Base-by-base conservation (phyloP, 2,113 vertebrate species). In the Vombatus ursinus region DNA sequence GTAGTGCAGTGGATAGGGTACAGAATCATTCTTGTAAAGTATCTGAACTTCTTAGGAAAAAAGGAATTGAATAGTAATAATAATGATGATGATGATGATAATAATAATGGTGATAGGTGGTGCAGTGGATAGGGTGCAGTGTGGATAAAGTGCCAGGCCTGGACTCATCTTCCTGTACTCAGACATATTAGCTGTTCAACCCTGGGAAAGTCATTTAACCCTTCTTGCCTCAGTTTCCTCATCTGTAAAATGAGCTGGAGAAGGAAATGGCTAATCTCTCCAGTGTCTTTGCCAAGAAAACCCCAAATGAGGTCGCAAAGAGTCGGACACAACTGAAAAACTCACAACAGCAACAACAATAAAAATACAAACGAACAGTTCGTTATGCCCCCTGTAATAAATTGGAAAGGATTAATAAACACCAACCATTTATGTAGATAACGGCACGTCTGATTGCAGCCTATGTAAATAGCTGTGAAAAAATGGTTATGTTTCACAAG, bases 21-120 rank as follows among this genome's bases (percentile, higher is more conserved):
- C 10, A 51, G 25, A 54, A 54, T 54, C 53, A 8, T 54, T 54
- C 6, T 25, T 51, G 1, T 51, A 51, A 51, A 51, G 50, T 51
- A 48, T 90, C 7, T 50, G 28, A 49, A 28, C 47, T 23, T 92
- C 94, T 94, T 94, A 4, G 94, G 95, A 96, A 93, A 90, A 53
- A 52, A 49, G 50, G 93, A 94, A 91, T 31, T 96, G 54, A 95
- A 95, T n/a, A 61, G 89, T 52, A 92, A 49, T 68, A 92, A 26
- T 52, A 49, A 92, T 91, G 53, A 54, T 52, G 92, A 49, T 68
- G 93, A 26, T 52, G 51, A 92, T 91, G 53, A 54, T 54, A 54
- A 54, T 23, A 54, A 28, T 28, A 57, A 31, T 61, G 28, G 26
- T 31, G 12, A 61, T 57, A 10, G 54, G 54, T 57, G 24, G 25